Evolutionary conservation across 2,797 vertebrate species (phyloP).

Genomic region (Hyperoplus lanceolatus): DNA sequence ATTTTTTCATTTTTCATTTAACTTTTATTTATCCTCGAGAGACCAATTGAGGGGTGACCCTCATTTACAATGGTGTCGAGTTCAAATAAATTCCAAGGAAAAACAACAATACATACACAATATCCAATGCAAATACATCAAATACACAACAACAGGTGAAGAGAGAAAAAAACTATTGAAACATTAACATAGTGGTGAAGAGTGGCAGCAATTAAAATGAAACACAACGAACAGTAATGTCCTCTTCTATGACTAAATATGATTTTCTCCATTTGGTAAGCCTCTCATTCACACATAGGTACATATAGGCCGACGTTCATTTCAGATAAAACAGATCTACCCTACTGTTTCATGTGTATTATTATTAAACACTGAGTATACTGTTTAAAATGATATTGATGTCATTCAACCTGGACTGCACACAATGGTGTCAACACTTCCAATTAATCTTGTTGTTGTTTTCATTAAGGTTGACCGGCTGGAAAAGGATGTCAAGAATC

Average conservation of each 20-base stretch:
- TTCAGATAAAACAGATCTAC: neutral
- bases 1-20: too few relatives aligned
- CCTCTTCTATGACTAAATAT: neutral
- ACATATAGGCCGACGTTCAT: neutral
- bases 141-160: too few relatives aligned
- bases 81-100: too few relatives aligned
- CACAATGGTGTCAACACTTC: neutral
- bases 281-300: neutral
- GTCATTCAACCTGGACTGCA: neutral
- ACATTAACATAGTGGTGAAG: too few relatives aligned
- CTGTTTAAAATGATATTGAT: neutral
- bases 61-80: too few relatives aligned
- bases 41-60: too few relatives aligned
- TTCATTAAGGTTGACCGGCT: constrained; percentile 72
- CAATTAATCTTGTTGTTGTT: neutral
- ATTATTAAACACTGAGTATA: neutral
- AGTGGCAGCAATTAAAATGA: too few relatives aligned
- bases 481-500: constrained; percentile 58
- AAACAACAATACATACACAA: too few relatives aligned
- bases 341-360: too few relatives aligned
- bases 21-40: too few relatives aligned
- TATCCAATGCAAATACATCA: too few relatives aligned
- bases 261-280: neutral
- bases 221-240: neutral
- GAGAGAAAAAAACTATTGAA: too few relatives aligned